Conservation (phyloP, 2,888 invertebrate species). For the Melinopterus prodromus region DNA sequence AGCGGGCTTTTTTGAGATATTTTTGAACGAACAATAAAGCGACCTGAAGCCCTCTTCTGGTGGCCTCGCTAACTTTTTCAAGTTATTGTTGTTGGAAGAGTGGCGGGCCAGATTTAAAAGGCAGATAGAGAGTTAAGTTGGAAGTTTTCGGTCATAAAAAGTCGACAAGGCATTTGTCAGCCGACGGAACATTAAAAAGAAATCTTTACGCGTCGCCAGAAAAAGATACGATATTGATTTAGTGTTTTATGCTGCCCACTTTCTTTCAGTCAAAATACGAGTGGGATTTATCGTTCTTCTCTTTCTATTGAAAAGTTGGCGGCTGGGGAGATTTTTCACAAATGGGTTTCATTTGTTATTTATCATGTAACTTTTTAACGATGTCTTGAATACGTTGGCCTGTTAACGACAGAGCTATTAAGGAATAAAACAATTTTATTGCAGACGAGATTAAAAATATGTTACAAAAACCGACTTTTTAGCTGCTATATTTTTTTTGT, state of each 20-base stretch:
- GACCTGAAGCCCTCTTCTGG: too few species aligned
- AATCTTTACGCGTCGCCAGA: not conserved
- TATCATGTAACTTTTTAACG: not conserved
- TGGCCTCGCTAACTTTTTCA: not conserved
- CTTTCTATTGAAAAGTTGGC: not conserved
- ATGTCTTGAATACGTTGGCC: not conserved
- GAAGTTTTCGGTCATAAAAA: not conserved
- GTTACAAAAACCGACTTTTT: too few species aligned
- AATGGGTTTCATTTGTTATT: not conserved
- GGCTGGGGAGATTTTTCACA: not conserved
- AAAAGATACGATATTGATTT: conserved; percentile 4
- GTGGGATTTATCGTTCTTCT: not conserved
- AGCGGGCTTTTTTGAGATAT: too few species aligned
- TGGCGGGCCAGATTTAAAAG: not conserved
- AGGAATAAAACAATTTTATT: not conserved
- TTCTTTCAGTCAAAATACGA: not conserved
- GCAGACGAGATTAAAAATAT: not conserved
- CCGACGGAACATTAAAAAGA: not conserved
- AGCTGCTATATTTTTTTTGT: too few species aligned
- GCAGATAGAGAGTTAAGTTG: not conserved
- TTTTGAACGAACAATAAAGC: too few species aligned
- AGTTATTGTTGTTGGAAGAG: not conserved
- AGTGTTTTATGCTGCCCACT: not conserved
- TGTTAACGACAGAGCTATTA: not conserved
- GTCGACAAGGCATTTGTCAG: conserved; percentile 4